Evolutionary conservation across 2,888 invertebrate species (phyloP), one percentile per base, ranked within the genome.

Genomic region (Carterocephalus palaemon): DNA sequence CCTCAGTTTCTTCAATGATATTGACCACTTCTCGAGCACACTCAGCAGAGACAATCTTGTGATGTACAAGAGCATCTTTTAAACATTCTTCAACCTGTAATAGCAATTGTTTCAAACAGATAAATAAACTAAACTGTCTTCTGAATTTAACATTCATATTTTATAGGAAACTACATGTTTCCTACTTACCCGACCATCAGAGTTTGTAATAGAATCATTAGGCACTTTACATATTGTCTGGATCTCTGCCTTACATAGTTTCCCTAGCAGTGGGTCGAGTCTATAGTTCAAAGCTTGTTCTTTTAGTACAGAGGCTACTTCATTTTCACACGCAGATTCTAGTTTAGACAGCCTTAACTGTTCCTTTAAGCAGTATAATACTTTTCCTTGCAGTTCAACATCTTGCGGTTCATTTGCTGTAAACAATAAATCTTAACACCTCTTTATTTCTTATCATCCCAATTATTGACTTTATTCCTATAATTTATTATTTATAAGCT

Each of bases 241-340:
- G 58, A 92, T 89, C 77, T 92, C 92, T 4, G 90, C 90, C 61
- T 90, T 89, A 70, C 99, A 99, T 42, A 95, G 90, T 40, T 92
- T 91, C 48, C 93, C 91, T 19, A 99, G 88, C 28, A 95, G 81
- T 1, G 97, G 97, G 86, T 98, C 96, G 46, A 98, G 88, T 60
- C 95, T 92, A 67, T 96, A 94, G 77, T 99, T 96, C 19, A 97
- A 79, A 7, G 97, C 97, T 60, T 96, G 94, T 59, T 96, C 95
- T 64, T 94, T 91, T 40, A 98, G 87, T 33, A 97, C 91, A 56
- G 89, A 90, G 0, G 93, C 91, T 77, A 98, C 90, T 81, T 97
- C 94, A 60, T 92, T 90, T 62, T 95, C 93, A 74, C 98, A 98
- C 10, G 89, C 82, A n/a, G 82, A 75, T 7, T 92, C 90, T 32